These are phyloP conservation scores for Drepana falcataria DNA, from an alignment of 2,888 invertebrate species.

Conservation along the genomic window DNA sequence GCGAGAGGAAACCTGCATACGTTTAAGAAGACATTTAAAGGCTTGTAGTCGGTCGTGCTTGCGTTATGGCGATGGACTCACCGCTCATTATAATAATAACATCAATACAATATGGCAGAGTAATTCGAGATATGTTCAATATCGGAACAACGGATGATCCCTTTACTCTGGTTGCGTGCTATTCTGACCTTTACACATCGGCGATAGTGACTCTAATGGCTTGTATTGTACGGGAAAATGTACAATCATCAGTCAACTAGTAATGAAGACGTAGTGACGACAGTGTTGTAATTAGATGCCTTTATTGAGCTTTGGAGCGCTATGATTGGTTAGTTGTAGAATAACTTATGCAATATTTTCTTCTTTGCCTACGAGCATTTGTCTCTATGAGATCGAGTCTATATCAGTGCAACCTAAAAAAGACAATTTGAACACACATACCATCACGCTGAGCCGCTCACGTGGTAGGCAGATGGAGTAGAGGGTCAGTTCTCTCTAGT, in stretches of 20 bases:
- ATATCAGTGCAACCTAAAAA: too few relatives aligned
- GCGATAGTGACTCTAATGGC: background rate
- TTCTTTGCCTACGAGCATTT: background rate
- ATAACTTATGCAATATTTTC: conserved; percentile 1
- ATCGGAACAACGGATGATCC: background rate
- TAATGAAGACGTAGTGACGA: conserved; percentile 55
- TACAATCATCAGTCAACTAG: conserved; percentile 45
- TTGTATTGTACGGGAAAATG: background rate
- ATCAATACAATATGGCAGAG: background rate
- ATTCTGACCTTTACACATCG: background rate
- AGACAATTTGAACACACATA: too few relatives aligned
- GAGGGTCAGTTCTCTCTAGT: too few relatives aligned
- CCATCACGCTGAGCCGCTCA: too few relatives aligned
- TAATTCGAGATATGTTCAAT: background rate
- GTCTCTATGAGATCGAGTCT: background rate
- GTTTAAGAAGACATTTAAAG: too few relatives aligned
- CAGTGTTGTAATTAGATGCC: conserved; percentile 54
- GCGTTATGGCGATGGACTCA: background rate
- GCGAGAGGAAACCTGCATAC: too few relatives aligned
- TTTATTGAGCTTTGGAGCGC: conserved; percentile 41
- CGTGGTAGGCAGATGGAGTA: too few relatives aligned
- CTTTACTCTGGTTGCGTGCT: background rate
- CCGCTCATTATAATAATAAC: background rate
- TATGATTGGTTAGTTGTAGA: conserved; percentile 40
- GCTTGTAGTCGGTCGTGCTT: too few relatives aligned